Base-by-base conservation (phyloP, 2,113 vertebrate genomes). In the Carlito syrichta region DNA sequence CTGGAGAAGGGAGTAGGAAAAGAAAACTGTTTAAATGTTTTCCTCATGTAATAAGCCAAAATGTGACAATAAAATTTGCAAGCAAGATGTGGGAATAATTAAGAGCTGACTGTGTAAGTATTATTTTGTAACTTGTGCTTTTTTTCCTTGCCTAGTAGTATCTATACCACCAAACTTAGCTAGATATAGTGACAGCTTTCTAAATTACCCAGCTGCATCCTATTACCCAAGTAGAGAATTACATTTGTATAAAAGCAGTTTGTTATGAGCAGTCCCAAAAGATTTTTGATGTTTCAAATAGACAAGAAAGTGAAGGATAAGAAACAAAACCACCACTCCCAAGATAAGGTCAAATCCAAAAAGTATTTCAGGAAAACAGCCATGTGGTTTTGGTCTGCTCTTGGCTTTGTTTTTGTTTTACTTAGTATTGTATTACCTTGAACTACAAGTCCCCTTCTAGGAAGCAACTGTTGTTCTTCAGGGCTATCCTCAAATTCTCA, bases 11-110 rank as follows among this genome's bases (percentile, higher is more conserved):
- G 43, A 5, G 20, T 1, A 63, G 69, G 69, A 35, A 40, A 85
- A 54, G 12, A 52, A 54, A 52, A 79, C 58, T 13, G 60, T 25
- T 58, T 43, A 56, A 43, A 23, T 62, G 19, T 74, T 85, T 86
- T 62, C 77, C 60, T 91, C 82, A 19, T n/a, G 38, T 86, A 27
- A 96, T 92, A 94, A 79, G 43, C 73, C 56, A 95, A 89, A 95
- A 82, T 5, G 8, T 54, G 68, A n/a, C 71, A 83, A 52, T 62
- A 52, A 66, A 69, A 86, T 76, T 91, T 93, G 63, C 79, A 93
- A 93, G 79, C 43, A 73, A 86, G 35, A 74, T 69, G 45, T 13
- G 7, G 68, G 62, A 84, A 73, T 71, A 83, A 83, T 52, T 84
- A 73, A 66, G 79, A 94, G 76, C 8, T 76, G 43, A 66, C n/a